These are phyloP conservation scores for Corythoichthys intestinalis DNA, from an alignment of 2,113 vertebrate genomes.

Conservation along the genomic window DNA sequence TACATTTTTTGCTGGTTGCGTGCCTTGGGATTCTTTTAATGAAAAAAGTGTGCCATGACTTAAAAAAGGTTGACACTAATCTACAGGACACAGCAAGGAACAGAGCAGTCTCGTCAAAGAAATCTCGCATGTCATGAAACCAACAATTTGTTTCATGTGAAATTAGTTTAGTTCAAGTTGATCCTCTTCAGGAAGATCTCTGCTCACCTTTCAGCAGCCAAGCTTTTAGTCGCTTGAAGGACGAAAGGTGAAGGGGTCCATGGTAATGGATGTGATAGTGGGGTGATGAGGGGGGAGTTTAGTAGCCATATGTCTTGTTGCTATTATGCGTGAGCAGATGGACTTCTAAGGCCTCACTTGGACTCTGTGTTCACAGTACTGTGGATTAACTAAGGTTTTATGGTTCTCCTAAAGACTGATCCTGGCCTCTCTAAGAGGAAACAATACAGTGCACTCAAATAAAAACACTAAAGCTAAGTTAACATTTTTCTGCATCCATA, in stretches of 20 bases:
- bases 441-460: constrained; percentile 7
- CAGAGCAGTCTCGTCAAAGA: not conserved
- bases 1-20: too few relatives aligned
- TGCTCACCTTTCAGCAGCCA: constrained; percentile 1
- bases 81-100: not conserved
- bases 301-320: constrained; percentile 48
- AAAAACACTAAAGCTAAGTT: constrained; percentile 20
- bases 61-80: too few relatives aligned
- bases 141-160: not conserved
- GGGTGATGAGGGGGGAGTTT: constrained; percentile 2
- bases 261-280: not conserved
- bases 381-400: constrained; percentile 46
- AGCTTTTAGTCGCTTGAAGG: constrained; percentile 12
- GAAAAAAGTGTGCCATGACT: too few relatives aligned
- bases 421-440: constrained; percentile 15
- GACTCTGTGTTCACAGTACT: constrained; percentile 24
- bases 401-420: constrained; percentile 29
- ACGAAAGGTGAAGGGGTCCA: constrained; percentile 8
- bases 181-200: constrained; percentile 3
- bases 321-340: constrained; percentile 48
- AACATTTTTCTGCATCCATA: constrained; percentile 24
- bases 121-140: not conserved
- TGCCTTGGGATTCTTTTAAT: too few relatives aligned
- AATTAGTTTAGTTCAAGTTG: not conserved
- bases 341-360: constrained; percentile 23